These are phyloP conservation scores for Elanus axillaris DNA, from an alignment of 2,113 vertebrate genomes.

Conservation along the genomic window DNA sequence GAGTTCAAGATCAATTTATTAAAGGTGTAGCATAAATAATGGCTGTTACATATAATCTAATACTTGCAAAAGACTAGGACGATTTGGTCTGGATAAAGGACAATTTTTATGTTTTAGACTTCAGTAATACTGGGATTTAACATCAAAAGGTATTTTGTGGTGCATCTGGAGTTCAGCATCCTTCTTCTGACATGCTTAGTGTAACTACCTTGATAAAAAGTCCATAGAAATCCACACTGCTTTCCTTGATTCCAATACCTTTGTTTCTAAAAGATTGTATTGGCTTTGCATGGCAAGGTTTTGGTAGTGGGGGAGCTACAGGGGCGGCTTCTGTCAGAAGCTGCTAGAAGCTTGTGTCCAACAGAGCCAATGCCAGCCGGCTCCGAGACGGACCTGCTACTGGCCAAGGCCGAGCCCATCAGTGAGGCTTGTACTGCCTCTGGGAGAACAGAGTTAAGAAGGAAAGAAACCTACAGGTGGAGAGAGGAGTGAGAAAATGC, in stretches of 20 bases:
- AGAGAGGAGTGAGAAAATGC: neutral
- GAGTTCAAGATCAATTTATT: neutral
- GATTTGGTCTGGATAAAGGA: neutral
- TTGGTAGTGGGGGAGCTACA: too few species aligned
- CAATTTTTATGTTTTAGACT: neutral
- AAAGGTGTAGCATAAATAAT: neutral
- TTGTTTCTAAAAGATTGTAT: neutral
- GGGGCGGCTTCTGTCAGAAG: neutral
- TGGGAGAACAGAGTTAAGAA: neutral
- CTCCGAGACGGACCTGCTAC: rapidly evolving
- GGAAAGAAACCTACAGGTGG: rapidly evolving
- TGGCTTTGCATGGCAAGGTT: neutral
- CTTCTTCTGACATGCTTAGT: rapidly evolving
- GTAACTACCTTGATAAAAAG: neutral
- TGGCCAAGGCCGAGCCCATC: neutral
- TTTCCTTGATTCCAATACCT: neutral
- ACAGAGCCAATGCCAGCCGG: neutral
- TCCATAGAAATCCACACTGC: neutral
- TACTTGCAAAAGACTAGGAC: neutral
- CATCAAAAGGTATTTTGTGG: neutral
- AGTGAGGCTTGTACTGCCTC: neutral
- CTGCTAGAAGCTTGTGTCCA: neutral
- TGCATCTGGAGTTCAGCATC: neutral
- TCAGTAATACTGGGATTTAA: neutral
- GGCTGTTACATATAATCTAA: neutral